These are phyloP conservation scores for Gila robusta DNA, from an alignment of 2,797 vertebrate species.

Conservation along the genomic window DNA sequence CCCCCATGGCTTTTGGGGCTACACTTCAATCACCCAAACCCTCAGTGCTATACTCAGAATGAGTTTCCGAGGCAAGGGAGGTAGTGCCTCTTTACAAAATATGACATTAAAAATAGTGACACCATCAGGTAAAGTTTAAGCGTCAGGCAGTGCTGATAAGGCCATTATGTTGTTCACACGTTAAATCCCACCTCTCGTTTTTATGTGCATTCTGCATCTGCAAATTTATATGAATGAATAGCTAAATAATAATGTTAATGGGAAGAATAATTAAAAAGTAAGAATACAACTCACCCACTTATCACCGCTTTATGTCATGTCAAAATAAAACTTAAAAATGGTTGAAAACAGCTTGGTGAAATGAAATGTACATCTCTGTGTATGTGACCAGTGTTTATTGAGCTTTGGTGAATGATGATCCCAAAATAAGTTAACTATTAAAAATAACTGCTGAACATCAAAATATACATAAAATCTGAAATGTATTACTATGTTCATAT, in stretches of 20 bases:
- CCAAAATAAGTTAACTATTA: not conserved
- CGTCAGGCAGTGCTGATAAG: not conserved
- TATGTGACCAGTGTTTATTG: not conserved
- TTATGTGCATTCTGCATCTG: not conserved
- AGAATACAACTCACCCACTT: not conserved
- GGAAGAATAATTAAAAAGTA: not conserved
- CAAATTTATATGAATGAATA: not conserved
- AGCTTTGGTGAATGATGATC: not conserved
- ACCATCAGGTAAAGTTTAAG: not conserved
- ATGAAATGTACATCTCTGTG: not conserved
- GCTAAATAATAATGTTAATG: not conserved
- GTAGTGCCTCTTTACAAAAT: not conserved
- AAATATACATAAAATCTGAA: not conserved
- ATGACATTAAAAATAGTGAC: not conserved
- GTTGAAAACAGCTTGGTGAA: not conserved
- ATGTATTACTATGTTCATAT: not conserved
- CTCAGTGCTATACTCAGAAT: not conserved
- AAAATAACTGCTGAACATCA: not conserved
- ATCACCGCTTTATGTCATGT: not conserved
- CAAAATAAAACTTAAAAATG: not conserved
- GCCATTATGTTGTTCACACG: not conserved
- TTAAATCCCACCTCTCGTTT: not conserved
- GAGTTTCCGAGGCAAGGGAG: not conserved
- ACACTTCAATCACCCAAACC: constrained; percentile 32
- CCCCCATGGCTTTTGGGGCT: constrained; percentile 26